These are phyloP conservation scores for Peromyscus melanophrys DNA, from an alignment of 2,797 vertebrate genomes.

Conservation along the genomic window DNA sequence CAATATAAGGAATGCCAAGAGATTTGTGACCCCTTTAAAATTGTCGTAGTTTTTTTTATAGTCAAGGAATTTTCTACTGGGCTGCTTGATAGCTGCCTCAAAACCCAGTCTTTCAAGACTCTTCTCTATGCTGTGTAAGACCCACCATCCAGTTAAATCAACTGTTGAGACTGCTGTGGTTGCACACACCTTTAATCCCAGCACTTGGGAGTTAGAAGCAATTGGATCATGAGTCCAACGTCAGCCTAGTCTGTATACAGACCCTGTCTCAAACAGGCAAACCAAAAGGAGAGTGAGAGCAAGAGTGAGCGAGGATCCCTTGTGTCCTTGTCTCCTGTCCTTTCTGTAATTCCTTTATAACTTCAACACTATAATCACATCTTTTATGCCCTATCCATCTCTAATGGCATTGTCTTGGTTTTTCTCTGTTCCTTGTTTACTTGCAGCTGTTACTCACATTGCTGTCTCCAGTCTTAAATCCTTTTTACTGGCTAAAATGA, in stretches of 20 bases:
- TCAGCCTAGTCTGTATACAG: neutral
- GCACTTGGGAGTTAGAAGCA: neutral
- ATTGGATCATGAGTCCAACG: neutral
- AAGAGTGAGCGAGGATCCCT: neutral
- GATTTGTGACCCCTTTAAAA: too few relatives aligned
- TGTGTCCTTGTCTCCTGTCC: neutral
- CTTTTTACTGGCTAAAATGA: neutral
- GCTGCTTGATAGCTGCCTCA: too few relatives aligned
- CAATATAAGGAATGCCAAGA: too few relatives aligned
- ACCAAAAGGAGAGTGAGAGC: neutral
- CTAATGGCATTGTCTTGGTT: neutral
- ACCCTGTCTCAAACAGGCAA: neutral
- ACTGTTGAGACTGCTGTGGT: too few relatives aligned
- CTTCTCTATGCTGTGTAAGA: too few relatives aligned
- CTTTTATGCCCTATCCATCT: neutral
- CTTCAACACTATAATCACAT: neutral
- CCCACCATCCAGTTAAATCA: too few relatives aligned
- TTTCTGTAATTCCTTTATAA: neutral
- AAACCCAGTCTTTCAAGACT: too few relatives aligned
- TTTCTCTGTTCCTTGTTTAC: neutral
- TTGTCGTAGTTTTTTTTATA: too few relatives aligned
- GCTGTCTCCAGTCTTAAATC: neutral
- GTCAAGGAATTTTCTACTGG: too few relatives aligned
- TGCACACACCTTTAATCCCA: neutral
- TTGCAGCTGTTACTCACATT: neutral